These are phyloP conservation scores for Triops longicaudatus DNA, from an alignment of 1,140 invertebrate species.

Conservation along the genomic window DNA sequence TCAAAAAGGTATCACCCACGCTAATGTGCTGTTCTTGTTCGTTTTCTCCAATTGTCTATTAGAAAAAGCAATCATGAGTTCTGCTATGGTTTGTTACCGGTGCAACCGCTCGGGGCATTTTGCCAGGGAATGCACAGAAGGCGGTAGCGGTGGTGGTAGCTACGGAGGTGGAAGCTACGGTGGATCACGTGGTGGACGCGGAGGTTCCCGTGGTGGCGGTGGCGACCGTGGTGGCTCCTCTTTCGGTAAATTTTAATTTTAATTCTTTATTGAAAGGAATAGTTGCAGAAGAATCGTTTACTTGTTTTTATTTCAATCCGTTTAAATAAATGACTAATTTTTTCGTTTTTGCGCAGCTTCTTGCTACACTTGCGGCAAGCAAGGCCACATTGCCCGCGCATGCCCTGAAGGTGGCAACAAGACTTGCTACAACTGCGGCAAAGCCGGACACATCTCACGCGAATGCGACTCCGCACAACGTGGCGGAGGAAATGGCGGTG, in stretches of 20 bases:
- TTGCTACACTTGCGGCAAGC: conserved; percentile 83
- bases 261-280: no score
- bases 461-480: conserved; percentile 53
- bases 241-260: not conserved
- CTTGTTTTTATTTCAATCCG: no score
- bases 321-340: no score
- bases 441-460: conserved; percentile 78
- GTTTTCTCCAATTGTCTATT: not conserved
- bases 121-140: conserved; percentile 82
- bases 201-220: conserved; percentile 19
- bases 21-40: not conserved
- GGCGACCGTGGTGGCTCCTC: conserved; percentile 22
- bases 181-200: conserved; percentile 24
- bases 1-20: not conserved
- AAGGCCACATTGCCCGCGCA: conserved; percentile 79
- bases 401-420: conserved; percentile 62
- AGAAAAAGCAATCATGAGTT: not conserved
- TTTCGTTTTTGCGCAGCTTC: conserved; percentile 42
- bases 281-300: no score
- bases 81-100: conserved; percentile 64
- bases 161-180: conserved; percentile 58
- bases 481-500: conserved; percentile 29
- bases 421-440: conserved; percentile 80
- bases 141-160: conserved; percentile 48
- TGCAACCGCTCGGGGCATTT: conserved; percentile 90